Evolutionary conservation across 2,888 invertebrate genomes (phyloP), one percentile per base, ranked within the genome.

Genomic region (Bombylius discolor): DNA sequence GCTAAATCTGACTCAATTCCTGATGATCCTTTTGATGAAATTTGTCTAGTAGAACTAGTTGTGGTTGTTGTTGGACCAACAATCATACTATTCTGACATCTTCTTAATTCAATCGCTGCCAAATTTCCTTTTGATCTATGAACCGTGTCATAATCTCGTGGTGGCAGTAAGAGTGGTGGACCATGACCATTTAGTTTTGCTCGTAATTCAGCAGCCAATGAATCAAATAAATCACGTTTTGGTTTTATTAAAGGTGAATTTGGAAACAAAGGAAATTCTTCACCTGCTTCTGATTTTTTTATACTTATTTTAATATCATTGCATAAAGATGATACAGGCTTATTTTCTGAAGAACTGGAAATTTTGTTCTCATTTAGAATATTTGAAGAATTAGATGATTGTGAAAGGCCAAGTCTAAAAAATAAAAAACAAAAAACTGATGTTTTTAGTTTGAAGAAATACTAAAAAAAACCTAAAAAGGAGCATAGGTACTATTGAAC

Each of bases 101-200:
- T 69, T 51, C 84, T 72, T 60, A 81, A 71, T 66, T 87, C 86
- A 64, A 85, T 85, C 36, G 83, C 84, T n/a, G 82, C 80, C 51
- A 88, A 71, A 68, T 88, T 87, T 8, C 89, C 89, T 59, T 85
- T 79, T 53, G 74, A 74, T 52, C 74, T 80, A 69, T 89, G 89
- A 4, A 92, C 87, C 2, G 94, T 94, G 73, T 96, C 95, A 76
- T 96, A 96, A 73, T 96, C 96, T 36, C 92, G 80, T 0, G 96
- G 95, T 0, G 96, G 96, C 59, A 96, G 76, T 32, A 96, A 78
- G 53, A 96, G 82, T 0, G 94, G 94, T 71, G 71, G 81, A 68
- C 79, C 81, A 67, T 77, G 81, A 71, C 74, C 74, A 59, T 73
- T 74, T 50, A 91, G 74, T 69, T 88, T 87, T 57, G 84, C 85